Evolutionary conservation across 53 echinoderm and acorn worm species (phyloP).

Genomic region (Holothuria leucospilota): DNA sequence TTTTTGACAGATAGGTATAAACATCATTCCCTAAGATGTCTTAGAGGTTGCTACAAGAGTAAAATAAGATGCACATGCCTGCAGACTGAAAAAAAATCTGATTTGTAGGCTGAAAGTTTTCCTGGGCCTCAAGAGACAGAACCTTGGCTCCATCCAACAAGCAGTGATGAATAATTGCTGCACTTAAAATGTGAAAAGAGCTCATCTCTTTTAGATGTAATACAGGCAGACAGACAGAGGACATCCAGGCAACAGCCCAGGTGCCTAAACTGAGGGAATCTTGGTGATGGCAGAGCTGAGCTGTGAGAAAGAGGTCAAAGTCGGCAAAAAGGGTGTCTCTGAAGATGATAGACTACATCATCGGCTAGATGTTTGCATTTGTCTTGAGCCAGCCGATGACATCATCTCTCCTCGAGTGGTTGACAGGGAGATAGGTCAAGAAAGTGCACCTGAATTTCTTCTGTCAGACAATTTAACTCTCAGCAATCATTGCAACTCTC

Average conservation of each 20-base stretch:
- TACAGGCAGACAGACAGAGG: neutral
- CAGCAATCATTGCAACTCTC: too few species aligned
- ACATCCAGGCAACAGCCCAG: too few species aligned
- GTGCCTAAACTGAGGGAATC: too few species aligned
- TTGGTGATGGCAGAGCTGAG: neutral
- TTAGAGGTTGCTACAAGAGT: too few species aligned
- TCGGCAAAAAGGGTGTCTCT: constrained; percentile 6
- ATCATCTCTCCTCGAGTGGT: constrained; percentile 12
- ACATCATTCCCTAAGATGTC: neutral
- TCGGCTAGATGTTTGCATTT: neutral
- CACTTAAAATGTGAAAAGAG: constrained; percentile 24
- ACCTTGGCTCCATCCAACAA: constrained; percentile 25
- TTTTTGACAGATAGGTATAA: constrained; percentile 24
- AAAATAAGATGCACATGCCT: too few species aligned
- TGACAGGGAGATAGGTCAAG: neutral
- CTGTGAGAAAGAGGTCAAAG: neutral
- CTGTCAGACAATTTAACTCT: too few species aligned
- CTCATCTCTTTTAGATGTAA: neutral
- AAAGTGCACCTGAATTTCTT: constrained; percentile 11
- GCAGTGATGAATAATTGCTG: constrained; percentile 31
- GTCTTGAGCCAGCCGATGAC: neutral
- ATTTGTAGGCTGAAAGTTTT: constrained; percentile 21
- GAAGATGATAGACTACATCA: constrained; percentile 5
- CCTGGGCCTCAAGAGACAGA: constrained; percentile 38
- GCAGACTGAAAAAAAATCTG: constrained; percentile 18